phyloP scores from a whole-genome alignment of 2,888 invertebrate species.

The Lithodes maja region DNA sequence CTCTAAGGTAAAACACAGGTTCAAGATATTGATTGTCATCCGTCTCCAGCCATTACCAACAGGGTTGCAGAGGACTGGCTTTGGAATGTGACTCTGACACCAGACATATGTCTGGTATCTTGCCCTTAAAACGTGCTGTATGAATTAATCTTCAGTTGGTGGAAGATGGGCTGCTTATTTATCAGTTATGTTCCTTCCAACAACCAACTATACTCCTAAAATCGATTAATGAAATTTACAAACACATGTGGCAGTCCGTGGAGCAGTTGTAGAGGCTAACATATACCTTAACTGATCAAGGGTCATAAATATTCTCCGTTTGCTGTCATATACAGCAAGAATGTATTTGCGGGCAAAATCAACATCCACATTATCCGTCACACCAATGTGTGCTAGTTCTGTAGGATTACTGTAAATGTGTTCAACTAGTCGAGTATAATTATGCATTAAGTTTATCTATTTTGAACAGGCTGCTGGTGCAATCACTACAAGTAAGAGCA shows the following conservation, averaged over 20 bases:
- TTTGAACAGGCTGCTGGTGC: slow-evolving; percentile 3
- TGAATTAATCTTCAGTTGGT: neutral
- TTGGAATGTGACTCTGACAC: slow-evolving; percentile 8
- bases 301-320: neutral
- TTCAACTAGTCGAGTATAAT: neutral
- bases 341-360: neutral
- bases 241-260: no score
- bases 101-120: neutral
- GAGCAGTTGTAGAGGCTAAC: slow-evolving; percentile 1
- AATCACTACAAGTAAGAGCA: slow-evolving; percentile 3
- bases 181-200: no score
- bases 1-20: slow-evolving; percentile 14
- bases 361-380: neutral
- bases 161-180: slow-evolving; percentile 2
- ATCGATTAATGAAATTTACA: no score
- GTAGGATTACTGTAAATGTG: neutral
- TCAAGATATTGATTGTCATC: slow-evolving; percentile 7
- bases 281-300: slow-evolving; percentile 5
- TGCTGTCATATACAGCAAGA: neutral
- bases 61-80: slow-evolving; percentile 13
- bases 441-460: neutral
- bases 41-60: slow-evolving; percentile 7
- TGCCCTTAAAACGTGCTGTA: neutral
- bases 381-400: neutral
- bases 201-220: no score